These are phyloP conservation scores for Probosciger aterrimus DNA, from an alignment of 2,113 vertebrate genomes.

Conservation along the genomic window DNA sequence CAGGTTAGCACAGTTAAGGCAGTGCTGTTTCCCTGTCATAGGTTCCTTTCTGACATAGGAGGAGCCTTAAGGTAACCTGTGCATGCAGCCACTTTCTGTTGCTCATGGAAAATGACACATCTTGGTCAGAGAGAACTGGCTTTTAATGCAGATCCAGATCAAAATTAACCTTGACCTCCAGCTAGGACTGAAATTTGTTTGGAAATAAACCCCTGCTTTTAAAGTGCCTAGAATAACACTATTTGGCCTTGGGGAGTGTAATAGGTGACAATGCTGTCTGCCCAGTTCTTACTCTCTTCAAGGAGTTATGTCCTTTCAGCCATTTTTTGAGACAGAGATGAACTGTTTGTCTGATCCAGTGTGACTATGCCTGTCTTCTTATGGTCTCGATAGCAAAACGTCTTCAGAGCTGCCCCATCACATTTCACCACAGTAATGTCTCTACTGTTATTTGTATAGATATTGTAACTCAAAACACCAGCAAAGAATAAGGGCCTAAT, in stretches of 20 bases:
- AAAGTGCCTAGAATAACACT: background rate
- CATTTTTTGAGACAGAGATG: background rate
- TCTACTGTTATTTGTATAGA: background rate
- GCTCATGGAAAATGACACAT: background rate
- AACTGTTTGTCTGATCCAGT: background rate
- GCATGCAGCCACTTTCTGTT: background rate
- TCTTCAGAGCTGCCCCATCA: background rate
- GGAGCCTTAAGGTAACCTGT: background rate
- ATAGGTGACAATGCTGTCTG: background rate
- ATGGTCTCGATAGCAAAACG: background rate
- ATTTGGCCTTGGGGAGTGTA: background rate
- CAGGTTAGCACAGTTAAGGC: background rate
- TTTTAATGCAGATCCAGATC: background rate
- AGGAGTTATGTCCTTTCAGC: background rate
- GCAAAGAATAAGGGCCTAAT: background rate
- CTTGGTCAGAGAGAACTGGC: background rate
- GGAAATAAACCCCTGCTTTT: background rate
- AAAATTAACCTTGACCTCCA: background rate
- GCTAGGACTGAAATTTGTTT: background rate
- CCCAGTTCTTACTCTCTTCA: background rate
- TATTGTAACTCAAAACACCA: background rate
- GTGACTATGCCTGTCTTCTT: background rate
- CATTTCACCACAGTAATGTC: background rate
- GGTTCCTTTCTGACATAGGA: background rate
- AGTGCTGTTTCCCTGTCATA: background rate